A percentile compares a stretch with the other conserved stretches of the same genome.
Conservation (phyloP, 1,140 invertebrate species). For the Cheumatopsyche charites region DNA sequence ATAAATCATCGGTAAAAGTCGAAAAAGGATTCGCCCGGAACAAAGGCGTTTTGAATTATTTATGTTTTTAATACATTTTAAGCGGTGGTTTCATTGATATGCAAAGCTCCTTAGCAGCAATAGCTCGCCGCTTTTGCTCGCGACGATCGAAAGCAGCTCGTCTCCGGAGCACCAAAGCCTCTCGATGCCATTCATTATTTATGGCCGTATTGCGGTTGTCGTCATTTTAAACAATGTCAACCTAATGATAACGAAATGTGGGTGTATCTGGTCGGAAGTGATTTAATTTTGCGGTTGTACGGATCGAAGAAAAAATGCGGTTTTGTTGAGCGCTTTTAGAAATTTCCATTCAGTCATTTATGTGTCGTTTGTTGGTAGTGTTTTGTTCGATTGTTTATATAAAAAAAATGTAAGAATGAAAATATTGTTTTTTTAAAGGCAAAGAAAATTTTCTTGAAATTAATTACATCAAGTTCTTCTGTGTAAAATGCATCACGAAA, state of each 20-base stretch:
- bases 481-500: no score
- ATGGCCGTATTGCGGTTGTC: constrained; percentile 26
- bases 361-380: no score
- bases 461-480: no score
- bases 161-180: constrained; percentile 12
- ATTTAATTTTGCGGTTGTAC: no score
- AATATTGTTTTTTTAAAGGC: no score
- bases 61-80: constrained; percentile 46
- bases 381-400: no score
- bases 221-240: constrained; percentile 31
- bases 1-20: constrained; percentile 45
- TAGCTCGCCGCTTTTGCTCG: constrained; percentile 29
- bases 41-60: constrained; percentile 46
- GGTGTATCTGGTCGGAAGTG: no score
- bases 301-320: no score
- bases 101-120: constrained; percentile 41
- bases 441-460: no score
- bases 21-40: constrained; percentile 39
- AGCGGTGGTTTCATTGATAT: constrained; percentile 43
- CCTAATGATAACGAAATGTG: neutral
- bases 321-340: no score
- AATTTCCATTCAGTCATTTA: no score
- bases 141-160: constrained; percentile 33
- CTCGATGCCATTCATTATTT: constrained; percentile 38
- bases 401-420: no score